Conservation (phyloP, 2,797 vertebrate genomes). For the Pogoniulus pusillus region DNA sequence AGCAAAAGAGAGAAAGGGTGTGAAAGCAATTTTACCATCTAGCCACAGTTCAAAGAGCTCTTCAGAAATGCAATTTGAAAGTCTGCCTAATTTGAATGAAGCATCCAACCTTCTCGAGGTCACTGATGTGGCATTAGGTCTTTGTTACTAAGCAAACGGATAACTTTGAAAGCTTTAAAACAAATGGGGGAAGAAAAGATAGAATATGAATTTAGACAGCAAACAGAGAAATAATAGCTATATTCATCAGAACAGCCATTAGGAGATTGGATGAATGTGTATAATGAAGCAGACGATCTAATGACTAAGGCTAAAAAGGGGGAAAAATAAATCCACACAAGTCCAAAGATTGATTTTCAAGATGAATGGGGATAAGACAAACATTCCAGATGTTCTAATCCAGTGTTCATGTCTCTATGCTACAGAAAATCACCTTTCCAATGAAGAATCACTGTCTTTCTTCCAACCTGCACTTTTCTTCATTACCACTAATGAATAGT, state of each 20-base stretch:
- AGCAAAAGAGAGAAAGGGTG: no score
- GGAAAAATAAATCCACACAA: conserved; percentile 33
- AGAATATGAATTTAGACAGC: background rate
- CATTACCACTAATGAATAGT: background rate
- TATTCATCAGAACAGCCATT: conserved; percentile 21
- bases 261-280: conserved; percentile 20
- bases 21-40: background rate
- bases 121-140: background rate
- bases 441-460: background rate
- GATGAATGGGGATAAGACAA: conserved; percentile 53
- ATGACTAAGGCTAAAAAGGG: conserved; percentile 48
- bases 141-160: conserved; percentile 8
- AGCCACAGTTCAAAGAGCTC: background rate
- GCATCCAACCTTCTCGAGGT: background rate
- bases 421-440: conserved; percentile 42
- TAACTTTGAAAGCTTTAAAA: background rate
- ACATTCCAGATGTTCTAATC: conserved; percentile 55
- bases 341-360: conserved; percentile 30
- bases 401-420: background rate
- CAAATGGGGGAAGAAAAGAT: rapidly evolving
- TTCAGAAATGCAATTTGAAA: background rate
- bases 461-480: background rate
- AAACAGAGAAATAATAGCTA: conserved; percentile 36
- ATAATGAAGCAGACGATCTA: conserved; percentile 60
- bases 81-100: background rate